Evolutionary conservation across 1,140 invertebrate species (phyloP).

Genomic region (Tetramorium alpestre): DNA sequence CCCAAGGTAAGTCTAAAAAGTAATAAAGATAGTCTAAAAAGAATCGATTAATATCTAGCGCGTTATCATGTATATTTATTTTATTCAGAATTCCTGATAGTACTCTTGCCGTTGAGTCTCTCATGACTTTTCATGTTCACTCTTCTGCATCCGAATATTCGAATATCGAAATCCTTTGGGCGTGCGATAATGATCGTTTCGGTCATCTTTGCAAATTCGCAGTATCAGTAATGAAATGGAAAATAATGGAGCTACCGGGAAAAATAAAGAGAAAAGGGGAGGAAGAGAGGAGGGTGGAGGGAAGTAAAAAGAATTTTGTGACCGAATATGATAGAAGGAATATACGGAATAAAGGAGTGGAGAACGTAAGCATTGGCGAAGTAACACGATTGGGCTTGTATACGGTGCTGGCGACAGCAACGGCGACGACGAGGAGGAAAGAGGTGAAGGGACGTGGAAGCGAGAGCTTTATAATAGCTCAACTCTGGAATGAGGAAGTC

Average conservation of each 20-base stretch:
- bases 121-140: background rate
- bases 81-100: background rate
- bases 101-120: background rate
- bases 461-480: slow-evolving; percentile 76
- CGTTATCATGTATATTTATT: slow-evolving; percentile 33
- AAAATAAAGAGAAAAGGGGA: background rate
- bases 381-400: slow-evolving; percentile 60
- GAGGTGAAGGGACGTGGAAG: slow-evolving; percentile 49
- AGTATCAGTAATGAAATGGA: background rate
- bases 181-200: background rate
- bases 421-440: background rate
- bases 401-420: slow-evolving; percentile 8
- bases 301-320: background rate
- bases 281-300: background rate
- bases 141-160: background rate
- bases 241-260: background rate
- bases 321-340: slow-evolving; percentile 1
- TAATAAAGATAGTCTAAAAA: background rate
- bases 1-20: no score
- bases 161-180: background rate
- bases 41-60: slow-evolving; percentile 15
- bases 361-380: slow-evolving; percentile 47
- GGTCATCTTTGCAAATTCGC: background rate
- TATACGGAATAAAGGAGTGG: slow-evolving; percentile 25
- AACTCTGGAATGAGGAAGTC: slow-evolving; percentile 80